A percentile compares a stretch with the other conserved stretches of the same genome.
phyloP scores from a whole-genome alignment of 2,113 vertebrate species.

The Pluvialis apricaria region DNA sequence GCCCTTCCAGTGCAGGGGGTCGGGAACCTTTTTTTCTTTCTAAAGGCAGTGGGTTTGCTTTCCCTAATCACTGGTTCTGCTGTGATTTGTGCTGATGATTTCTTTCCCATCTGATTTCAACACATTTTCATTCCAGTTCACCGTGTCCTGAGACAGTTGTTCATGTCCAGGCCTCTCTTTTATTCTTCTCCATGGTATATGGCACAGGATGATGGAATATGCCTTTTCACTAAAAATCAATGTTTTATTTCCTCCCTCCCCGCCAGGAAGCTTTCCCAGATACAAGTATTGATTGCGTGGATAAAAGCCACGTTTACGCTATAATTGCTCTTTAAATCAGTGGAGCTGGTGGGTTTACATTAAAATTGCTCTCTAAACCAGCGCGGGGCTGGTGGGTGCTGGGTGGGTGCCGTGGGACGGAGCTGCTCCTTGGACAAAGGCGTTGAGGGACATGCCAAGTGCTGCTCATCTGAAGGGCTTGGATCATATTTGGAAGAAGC shows the following conservation, averaged over 20 bases:
- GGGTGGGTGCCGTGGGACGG: not conserved
- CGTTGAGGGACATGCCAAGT: not conserved
- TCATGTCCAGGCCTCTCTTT: not conserved
- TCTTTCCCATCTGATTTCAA: not conserved
- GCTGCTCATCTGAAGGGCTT: not conserved
- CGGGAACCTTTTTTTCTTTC: not conserved
- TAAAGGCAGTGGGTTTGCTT: not conserved
- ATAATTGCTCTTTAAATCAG: not conserved
- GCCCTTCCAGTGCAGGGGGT: not conserved
- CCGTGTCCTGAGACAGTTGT: not conserved
- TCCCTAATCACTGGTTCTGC: not conserved
- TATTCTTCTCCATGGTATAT: conserved; percentile 8
- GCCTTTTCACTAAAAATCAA: conserved; percentile 45
- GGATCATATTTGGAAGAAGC: not conserved
- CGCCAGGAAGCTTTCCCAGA: not conserved
- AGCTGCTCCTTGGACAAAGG: not conserved
- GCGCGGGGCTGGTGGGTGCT: not conserved
- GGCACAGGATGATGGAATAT: conserved; percentile 64
- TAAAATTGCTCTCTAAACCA: not conserved
- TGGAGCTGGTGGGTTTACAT: not conserved
- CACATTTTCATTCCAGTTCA: not conserved
- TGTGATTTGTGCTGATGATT: not conserved
- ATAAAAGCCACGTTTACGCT: not conserved
- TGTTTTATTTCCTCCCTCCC: not conserved
- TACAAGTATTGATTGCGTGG: not conserved